Base-by-base conservation (phyloP, 2,113 vertebrate species). In the Archilochus colubris region DNA sequence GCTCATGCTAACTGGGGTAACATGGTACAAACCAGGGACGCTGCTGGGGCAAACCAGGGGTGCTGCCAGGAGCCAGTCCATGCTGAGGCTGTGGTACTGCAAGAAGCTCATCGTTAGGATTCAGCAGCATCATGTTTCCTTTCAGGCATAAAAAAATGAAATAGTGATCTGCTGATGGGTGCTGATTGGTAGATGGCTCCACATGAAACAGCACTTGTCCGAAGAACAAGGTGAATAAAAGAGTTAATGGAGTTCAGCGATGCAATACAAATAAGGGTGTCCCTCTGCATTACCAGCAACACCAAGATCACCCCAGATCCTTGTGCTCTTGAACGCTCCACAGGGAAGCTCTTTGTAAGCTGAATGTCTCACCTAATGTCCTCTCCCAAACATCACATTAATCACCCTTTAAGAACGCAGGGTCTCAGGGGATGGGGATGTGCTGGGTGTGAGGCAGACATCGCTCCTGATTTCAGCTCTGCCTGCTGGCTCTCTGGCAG, bases 91-190 rank as follows among this genome's bases (percentile, higher is more conserved):
- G 51, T 1, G 19, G 68, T 81, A 6, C 73, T 4, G 25, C 2
- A 1, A 43, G 66, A 66, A 7, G 4, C 0, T 0, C 1, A 4
- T 7, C 3, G 5, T 2, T 10, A 14, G 51, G 46, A 78, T 43
- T 57, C 69, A 61, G 74, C 57, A 62, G 84, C 69, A 54, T 77
- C 10, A 27, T 2, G 4, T 4, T 89, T 59, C 77, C 48, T 51
- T 25, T 14, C 31, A 13, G 66, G 44, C 69, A 40, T 8, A 40
- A 82, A 92, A 72, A 72, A 50, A 72, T 36, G 53, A 67, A 57
- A 44, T 21, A 82, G 57, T 1, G 55, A 73, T 53, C 14, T 74
- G 77, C 43, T 58, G 61, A 46, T 14, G 55, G 59, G 38, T 23
- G 38, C 31, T 0, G 4, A 31, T 6, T 3, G 40, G 63, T 61